Evolutionary conservation across 2,888 invertebrate species (phyloP), one percentile per base, ranked within the genome.

Genomic region (Ellobium chinense): DNA sequence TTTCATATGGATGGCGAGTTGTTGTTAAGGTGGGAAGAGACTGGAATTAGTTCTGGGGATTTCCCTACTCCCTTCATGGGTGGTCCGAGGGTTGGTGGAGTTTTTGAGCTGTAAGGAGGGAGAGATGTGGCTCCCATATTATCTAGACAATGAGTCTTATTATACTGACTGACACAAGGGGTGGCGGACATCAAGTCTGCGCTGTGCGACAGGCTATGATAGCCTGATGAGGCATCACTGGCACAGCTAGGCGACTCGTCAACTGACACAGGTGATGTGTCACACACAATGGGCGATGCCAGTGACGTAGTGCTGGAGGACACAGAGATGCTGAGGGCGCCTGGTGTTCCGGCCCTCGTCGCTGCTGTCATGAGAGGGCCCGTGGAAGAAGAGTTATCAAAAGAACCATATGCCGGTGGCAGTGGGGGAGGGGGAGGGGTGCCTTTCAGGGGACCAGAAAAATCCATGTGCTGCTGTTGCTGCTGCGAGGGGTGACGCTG

Each of bases 231-330:
- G 0, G 73, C 60, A 24, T 79, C 79, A 36, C 79, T 79, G 37
- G 73, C 79, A 58, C 79, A 79, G n/a, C 73, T 66, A 1, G 79
- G 79, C n/a, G 79, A 73, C 73, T 79, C 79, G 39, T 79, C 79
- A 18, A 79, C 79, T 14, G 79, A 79, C 37, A 79, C 73, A 7
- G 79, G 79, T 29, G 79, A 79, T n/a, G 79, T 79, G 37, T 79
- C 79, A 60, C 79, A 79, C 34, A 79, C 37, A 2, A 73, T 73
- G 4, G 79, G 79, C 2, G 79, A 79, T 34, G 78, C 63, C 56
- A 78, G 46, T 39, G 70, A 62, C 21, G 70, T 70, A 24, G 39
- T 56, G 56, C 21, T 66, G 21, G 79, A 73, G 24, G 79, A 73
- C 24, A 78, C 78, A 24, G 79, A 73, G 14, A 79, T 73, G 31